phyloP scores from a whole-genome alignment of 2,888 invertebrate genomes.

The Protonemura montana region DNA sequence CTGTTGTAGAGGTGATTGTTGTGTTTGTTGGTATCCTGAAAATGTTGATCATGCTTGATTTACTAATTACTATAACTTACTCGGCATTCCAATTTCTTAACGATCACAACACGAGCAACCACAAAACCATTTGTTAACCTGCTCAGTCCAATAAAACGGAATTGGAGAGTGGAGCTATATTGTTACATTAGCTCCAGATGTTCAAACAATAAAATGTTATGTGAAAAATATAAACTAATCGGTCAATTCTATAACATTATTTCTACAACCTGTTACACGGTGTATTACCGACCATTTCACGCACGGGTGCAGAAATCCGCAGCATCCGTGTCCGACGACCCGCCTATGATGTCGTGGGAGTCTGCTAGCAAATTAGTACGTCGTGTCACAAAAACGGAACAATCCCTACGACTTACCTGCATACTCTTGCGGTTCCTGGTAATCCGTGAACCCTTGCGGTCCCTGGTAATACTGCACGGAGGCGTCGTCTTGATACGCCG shows the following conservation, averaged over 20 bases:
- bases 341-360: not conserved
- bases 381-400: not conserved
- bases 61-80: not conserved
- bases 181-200: not conserved
- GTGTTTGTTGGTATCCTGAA: slow-evolving; percentile 27
- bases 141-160: too few relatives aligned
- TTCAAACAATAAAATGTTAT: not conserved
- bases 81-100: not conserved
- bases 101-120: not conserved
- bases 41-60: not conserved
- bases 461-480: slow-evolving; percentile 32
- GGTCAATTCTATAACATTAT: not conserved
- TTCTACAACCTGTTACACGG: not conserved
- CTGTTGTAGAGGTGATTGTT: not conserved
- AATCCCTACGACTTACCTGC: not conserved
- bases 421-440: slow-evolving; percentile 26
- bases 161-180: not conserved
- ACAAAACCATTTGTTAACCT: too few relatives aligned
- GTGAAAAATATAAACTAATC: not conserved
- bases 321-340: not conserved
- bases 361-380: not conserved
- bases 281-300: not conserved
- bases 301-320: not conserved
- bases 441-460: slow-evolving; percentile 28
- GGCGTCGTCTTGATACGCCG: slow-evolving; percentile 29